phyloP scores from a whole-genome alignment of 2,797 vertebrate genomes.

The Mormyrops boulengeri region DNA sequence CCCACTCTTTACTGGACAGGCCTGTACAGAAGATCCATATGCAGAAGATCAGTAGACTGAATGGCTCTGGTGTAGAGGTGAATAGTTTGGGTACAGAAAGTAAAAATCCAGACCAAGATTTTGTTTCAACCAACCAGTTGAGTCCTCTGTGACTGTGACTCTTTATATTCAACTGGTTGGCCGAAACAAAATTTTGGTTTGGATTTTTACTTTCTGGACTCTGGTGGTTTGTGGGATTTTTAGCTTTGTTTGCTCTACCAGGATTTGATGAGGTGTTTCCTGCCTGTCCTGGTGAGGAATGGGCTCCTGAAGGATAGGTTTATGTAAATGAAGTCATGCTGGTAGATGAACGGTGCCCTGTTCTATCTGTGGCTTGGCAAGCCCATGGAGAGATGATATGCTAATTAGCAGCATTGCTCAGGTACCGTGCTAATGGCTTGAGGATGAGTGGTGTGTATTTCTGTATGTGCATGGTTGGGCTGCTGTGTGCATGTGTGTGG shows the following conservation, averaged over 20 bases:
- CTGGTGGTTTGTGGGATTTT: background rate
- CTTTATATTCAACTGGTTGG: background rate
- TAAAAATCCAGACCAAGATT: background rate
- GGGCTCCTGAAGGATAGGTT: background rate
- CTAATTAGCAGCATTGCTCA: background rate
- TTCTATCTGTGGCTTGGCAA: background rate
- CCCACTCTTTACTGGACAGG: background rate
- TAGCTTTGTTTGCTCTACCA: background rate
- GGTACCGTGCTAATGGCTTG: background rate
- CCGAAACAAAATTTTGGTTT: background rate
- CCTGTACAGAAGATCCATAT: background rate
- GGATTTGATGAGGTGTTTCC: background rate
- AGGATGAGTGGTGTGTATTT: background rate
- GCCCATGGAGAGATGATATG: background rate
- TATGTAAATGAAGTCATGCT: background rate
- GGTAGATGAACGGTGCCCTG: background rate
- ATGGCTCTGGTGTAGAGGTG: background rate
- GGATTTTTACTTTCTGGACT: background rate
- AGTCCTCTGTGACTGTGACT: background rate
- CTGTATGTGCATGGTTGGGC: background rate
- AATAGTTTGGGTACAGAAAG: background rate
- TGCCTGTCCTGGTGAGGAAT: background rate
- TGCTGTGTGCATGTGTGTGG: background rate
- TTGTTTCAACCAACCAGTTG: background rate
- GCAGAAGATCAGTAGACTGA: background rate